phyloP scores from a whole-genome alignment of 1,140 invertebrate species.

The Zaprionus kolodkinae region DNA sequence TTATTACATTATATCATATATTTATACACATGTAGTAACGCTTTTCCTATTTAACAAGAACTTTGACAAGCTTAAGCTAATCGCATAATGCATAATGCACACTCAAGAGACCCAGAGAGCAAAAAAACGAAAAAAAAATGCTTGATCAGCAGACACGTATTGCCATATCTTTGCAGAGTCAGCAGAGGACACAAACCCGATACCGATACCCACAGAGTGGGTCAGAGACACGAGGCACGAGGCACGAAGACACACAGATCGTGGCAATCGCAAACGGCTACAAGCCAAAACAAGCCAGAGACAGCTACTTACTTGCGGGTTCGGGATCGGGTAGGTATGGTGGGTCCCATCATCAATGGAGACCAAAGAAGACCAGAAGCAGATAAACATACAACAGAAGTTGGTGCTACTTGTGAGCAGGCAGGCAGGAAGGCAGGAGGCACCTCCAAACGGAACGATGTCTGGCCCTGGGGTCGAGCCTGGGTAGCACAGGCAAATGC shows the following conservation, averaged over 20 bases:
- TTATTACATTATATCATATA: not conserved
- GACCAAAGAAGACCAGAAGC: slow-evolving; percentile 58
- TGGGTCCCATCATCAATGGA: slow-evolving; percentile 2
- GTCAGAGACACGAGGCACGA: slow-evolving; percentile 11
- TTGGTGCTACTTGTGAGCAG: slow-evolving; percentile 44
- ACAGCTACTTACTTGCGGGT: slow-evolving; percentile 61
- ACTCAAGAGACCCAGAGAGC: not conserved
- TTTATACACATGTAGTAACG: not conserved
- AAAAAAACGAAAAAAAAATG: not conserved
- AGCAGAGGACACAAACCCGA: slow-evolving; percentile 22
- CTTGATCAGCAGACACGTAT: slow-evolving; percentile 7
- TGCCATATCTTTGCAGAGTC: not conserved
- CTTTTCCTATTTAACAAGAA: not conserved
- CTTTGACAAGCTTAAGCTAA: slow-evolving; percentile 15
- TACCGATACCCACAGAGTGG: slow-evolving; percentile 13
- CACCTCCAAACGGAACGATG: slow-evolving; percentile 3
- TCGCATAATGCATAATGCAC: not conserved
- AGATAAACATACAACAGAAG: slow-evolving; percentile 46
- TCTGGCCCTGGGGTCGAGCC: slow-evolving; percentile 35
- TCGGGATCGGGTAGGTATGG: not conserved
- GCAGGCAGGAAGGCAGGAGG: not conserved
- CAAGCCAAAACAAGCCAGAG: slow-evolving; percentile 60
- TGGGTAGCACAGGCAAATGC: slow-evolving; percentile 56
- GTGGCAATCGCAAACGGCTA: slow-evolving; percentile 38
- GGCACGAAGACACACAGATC: slow-evolving; percentile 4